Evolutionary conservation across 2,888 invertebrate genomes (phyloP).

Genomic region (Pantelozetes paolii): DNA sequence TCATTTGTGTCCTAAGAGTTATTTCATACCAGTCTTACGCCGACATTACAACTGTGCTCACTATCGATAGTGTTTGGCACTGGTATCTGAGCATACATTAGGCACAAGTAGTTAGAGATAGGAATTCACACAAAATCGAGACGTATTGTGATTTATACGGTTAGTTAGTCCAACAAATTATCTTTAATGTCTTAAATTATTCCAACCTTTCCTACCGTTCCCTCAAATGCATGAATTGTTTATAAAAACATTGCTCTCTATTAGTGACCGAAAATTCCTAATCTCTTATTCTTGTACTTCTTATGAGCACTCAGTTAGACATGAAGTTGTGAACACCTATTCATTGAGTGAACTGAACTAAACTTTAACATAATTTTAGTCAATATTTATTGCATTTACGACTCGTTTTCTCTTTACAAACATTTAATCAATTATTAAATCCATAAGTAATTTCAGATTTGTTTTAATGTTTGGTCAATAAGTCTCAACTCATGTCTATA

Average conservation of each 20-base stretch:
- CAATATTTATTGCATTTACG: constrained; percentile 2
- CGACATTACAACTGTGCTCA: background rate
- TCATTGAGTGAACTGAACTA: background rate
- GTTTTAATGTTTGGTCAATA: background rate
- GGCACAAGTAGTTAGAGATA: background rate
- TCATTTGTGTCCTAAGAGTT: constrained; percentile 36
- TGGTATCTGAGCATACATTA: background rate
- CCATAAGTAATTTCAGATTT: constrained; percentile 1
- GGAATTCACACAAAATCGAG: background rate
- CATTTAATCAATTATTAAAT: constrained; percentile 21
- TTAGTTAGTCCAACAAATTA: constrained; percentile 31
- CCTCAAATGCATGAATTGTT: constrained; percentile 21
- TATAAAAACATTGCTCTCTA: constrained; percentile 1
- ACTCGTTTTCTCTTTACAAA: background rate
- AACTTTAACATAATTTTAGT: background rate
- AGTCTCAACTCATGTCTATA: background rate
- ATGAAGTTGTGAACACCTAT: background rate
- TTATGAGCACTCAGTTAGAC: background rate
- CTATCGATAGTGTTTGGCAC: background rate
- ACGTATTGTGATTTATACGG: constrained; percentile 25
- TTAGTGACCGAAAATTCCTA: background rate
- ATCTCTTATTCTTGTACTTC: constrained; percentile 7
- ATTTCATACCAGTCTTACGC: background rate
- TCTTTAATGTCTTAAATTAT: constrained; percentile 24
- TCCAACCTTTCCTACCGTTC: background rate